Base-by-base conservation (phyloP, 64 coral and sea anemone genomes). In the Acropora tenuis region DNA sequence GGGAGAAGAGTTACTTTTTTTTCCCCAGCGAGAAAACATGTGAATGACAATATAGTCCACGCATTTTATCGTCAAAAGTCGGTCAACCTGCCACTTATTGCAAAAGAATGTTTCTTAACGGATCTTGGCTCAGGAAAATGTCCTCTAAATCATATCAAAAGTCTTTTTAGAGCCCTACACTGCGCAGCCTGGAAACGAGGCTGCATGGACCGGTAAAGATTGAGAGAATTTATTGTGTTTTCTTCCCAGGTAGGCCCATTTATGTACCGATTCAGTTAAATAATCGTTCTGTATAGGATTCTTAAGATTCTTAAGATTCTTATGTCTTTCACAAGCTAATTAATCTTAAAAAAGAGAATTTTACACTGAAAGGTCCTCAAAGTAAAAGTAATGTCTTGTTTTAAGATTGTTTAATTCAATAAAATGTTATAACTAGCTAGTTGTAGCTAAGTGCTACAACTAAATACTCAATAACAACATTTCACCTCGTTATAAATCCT, bases 21-120 rank as follows among this genome's bases (percentile, higher is more conserved):
- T n/a, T n/a, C n/a, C n/a, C n/a, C n/a, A n/a, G n/a, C n/a, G n/a
- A n/a, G n/a, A n/a, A n/a, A n/a, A n/a, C n/a, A n/a, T n/a, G n/a
- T n/a, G n/a, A n/a, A n/a, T n/a, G n/a, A n/a, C n/a, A n/a, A n/a
- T n/a, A 15, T 63, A 63, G 59, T 6, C 65, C 85, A 87, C 47
- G 85, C 73, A 73, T 88, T 88, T 76, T 88, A 74, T 43, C 69
- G 48, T n/a, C 86, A 76, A 88, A 88, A 88, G 18, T 41, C 47
- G 74, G 74, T 88, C 86, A 79, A 89, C 75, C 65, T 74, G 67
- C 15, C 6, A 87, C 84, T 73, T 73, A 87, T 87, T 74, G 84
- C 84, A 87, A 87, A 17, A 87, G 68, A 74, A 87, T 13, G 68
- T 87, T 73, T 74, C 19, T 87, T 58, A 87, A 87, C 68, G 84